Base-by-base conservation (phyloP, 2,888 invertebrate genomes). In the Taphrorychus bicolor region DNA sequence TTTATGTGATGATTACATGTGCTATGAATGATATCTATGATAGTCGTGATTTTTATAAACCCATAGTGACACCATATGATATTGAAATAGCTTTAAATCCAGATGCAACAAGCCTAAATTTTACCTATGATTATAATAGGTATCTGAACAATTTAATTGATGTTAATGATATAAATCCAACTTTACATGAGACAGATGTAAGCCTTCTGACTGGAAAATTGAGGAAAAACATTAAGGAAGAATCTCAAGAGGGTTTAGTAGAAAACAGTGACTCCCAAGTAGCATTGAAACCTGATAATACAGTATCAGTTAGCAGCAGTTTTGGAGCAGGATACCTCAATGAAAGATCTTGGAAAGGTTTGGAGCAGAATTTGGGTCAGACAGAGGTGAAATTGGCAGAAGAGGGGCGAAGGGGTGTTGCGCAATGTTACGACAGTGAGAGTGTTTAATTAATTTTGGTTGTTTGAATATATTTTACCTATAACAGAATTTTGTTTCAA, bases 1-100 rank as follows among this genome's bases (percentile, higher is more conserved):
- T 93, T 48, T 99, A 94, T 83, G 93, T 97, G 0, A 86, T 95
- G 76, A 89, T 99, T 58, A 91, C 96, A 0, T 99, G 98, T 79
- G 90, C 96, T 1, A 94, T 97, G 82, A 96, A 93, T 77, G 91
- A 93, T 71, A 85, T 96, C 42, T 90, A 91, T 77, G 91, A 92
- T 77, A 91, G 89, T 54, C 87, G 91, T 74, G 95, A 97, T 61
- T 97, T 93, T 81, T 93, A 92, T 76, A 92, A 91, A 78, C 97
- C 98, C 0, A 88, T 99, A 56, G 89, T 96, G 0, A 94, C 95
- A 18, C 93, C 97, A 0, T 95, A 90, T 81, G 98, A 99, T 83
- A 86, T 98, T 18, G 98, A 98, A 84, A 85, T 91, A 62, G 92
- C 93, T 2, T 82, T 93, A 16, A 93, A 93, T 80, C 81, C 83